Conservation (phyloP, 1,140 invertebrate genomes). For the Drosophila tani region DNA sequence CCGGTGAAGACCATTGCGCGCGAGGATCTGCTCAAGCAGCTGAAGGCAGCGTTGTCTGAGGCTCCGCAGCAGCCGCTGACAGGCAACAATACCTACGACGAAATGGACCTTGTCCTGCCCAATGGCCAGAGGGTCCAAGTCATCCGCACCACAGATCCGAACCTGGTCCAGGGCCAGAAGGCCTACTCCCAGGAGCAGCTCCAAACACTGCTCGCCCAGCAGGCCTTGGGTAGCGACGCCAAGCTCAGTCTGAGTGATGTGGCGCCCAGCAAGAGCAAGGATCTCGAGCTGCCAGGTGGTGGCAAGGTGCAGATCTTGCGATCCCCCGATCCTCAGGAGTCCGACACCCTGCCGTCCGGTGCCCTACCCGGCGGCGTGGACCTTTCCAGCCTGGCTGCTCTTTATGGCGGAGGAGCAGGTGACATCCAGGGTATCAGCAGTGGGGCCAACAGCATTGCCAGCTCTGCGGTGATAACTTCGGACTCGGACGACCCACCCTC, state of each 20-base stretch:
- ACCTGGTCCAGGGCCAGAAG: conserved; percentile 86
- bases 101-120: conserved; percentile 89
- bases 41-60: conserved; percentile 90
- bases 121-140: conserved; percentile 91
- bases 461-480: conserved; percentile 83
- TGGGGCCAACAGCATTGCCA: conserved; percentile 83
- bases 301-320: conserved; percentile 90
- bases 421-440: conserved; percentile 74
- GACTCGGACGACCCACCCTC: conserved; percentile 85
- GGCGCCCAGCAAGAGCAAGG: conserved; percentile 86
- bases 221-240: conserved; percentile 55
- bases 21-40: conserved; percentile 89
- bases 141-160: conserved; percentile 88
- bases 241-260: conserved; percentile 72
- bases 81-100: conserved; percentile 89
- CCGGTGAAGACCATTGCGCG: conserved; percentile 84
- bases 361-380: conserved; percentile 74
- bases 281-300: conserved; percentile 90
- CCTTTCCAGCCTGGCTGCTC: conserved; percentile 70
- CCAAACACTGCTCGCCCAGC: conserved; percentile 71
- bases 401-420: conserved; percentile 73
- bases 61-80: conserved; percentile 87
- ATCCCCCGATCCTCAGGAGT: conserved; percentile 86
- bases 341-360: conserved; percentile 55
- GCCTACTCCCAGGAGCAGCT: conserved; percentile 79